Evolutionary conservation across 1,140 invertebrate species (phyloP), one percentile per base, ranked within the genome.

Genomic region (Cyrtorhinus lividipennis): DNA sequence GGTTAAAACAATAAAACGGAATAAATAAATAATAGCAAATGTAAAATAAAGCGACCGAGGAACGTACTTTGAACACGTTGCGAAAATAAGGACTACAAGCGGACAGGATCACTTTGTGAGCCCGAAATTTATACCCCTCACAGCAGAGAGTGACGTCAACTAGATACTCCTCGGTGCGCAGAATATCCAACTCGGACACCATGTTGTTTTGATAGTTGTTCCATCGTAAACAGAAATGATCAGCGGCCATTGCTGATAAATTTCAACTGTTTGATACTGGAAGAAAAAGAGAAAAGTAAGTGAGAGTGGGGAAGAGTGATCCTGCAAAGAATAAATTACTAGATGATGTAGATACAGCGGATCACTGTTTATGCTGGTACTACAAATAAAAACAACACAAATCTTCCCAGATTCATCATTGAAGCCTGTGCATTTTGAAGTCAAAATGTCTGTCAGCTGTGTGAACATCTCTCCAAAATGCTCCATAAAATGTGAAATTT

Each of bases 151-250:
- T 88, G 71, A 90, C 86, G 78, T 90, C 87, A 69, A 88, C 85
- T 73, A 87, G 83, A 76, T 87, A 83, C 78, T 86, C 84, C 78
- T 86, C 83, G 79, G 83, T 83, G 72, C 84, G 78, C 69, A 88
- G 76, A 70, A 82, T 81, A 76, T 86, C 85, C 76, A 88, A 84
- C 76, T 86, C 84, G 73, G 83, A 83, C 70, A 84, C 85, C 75
- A 91, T 87, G 76, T 90, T 92, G 66, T 85, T 85, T 77, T 90
- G 87, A 81, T 90, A 90, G 79, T 91, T 90, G 80, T 91, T 91
- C 89, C 89, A 92, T 80, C 87, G 83, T 75, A 92, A 81, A 80
- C 88, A 92, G 79, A 90, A 92, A 78, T 90, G 87, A 81, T 92
- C 70, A 20, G 68, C 69, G 13, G 69, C 66, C 68, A 69, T 70